Conservation (phyloP, 2,797 vertebrate genomes). For the Sebastes cheni region DNA sequence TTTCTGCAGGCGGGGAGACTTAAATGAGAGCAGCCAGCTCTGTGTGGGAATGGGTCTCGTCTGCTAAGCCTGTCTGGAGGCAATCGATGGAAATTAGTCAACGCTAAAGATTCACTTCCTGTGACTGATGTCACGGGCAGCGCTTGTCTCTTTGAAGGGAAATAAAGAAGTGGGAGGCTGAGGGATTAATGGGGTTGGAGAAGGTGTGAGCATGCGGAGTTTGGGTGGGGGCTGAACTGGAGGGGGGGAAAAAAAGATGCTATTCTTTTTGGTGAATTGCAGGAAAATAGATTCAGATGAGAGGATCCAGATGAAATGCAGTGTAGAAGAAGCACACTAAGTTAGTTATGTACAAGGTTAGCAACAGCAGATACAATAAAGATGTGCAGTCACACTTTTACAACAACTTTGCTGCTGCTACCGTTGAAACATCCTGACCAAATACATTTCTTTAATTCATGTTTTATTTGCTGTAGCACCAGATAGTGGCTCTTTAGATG, state of each 20-base stretch:
- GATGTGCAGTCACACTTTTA: slow-evolving; percentile 1
- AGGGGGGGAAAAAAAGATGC: slow-evolving; percentile 34
- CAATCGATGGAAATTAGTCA: slow-evolving; percentile 87
- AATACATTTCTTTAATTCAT: neutral
- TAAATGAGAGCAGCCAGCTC: slow-evolving; percentile 77
- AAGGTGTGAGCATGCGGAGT: slow-evolving; percentile 65
- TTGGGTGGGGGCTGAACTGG: slow-evolving; percentile 49
- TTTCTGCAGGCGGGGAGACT: slow-evolving; percentile 77
- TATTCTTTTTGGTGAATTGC: slow-evolving; percentile 51
- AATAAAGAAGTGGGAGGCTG: slow-evolving; percentile 75
- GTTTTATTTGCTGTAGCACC: neutral
- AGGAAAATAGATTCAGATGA: slow-evolving; percentile 55
- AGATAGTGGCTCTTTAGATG: too few species aligned
- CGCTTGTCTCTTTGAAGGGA: slow-evolving; percentile 78
- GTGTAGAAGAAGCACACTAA: slow-evolving; percentile 17
- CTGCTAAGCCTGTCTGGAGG: slow-evolving; percentile 87
- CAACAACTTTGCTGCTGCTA: neutral
- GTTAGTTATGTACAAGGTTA: neutral
- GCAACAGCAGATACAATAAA: neutral
- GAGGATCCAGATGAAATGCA: slow-evolving; percentile 32
- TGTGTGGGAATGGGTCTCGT: slow-evolving; percentile 83
- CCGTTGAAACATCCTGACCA: neutral
- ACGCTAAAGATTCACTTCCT: slow-evolving; percentile 86
- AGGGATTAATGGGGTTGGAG: slow-evolving; percentile 71
- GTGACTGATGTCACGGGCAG: slow-evolving; percentile 82